Percentiles rank a stretch among this genome's conserved stretches.
Conservation (phyloP, 2,888 invertebrate species). For the Megamerina dolium region DNA sequence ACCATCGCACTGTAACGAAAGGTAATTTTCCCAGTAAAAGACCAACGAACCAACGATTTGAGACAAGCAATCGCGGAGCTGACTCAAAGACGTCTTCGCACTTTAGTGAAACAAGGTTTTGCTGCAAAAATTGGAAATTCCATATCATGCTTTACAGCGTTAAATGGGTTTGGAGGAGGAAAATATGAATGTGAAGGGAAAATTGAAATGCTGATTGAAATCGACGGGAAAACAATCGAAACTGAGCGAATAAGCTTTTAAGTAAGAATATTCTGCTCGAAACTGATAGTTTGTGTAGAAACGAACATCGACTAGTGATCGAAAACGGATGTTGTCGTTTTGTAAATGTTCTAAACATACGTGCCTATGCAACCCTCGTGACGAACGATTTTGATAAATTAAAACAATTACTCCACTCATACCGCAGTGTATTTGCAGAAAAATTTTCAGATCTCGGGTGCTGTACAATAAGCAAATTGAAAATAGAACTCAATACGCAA, state of each 20-base stretch:
- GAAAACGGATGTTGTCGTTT: constrained; percentile 5
- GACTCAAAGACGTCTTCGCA: too few relatives aligned
- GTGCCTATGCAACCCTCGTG: background rate
- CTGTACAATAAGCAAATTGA: constrained; percentile 12
- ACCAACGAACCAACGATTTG: too few relatives aligned
- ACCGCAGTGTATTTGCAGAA: constrained; percentile 1
- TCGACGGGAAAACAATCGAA: constrained; percentile 4
- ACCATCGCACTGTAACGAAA: too few relatives aligned
- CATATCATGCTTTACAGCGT: background rate
- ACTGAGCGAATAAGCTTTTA: constrained; percentile 6
- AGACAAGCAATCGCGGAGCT: too few relatives aligned
- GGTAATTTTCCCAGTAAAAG: too few relatives aligned
- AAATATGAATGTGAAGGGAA: constrained; percentile 8
- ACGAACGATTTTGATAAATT: background rate
- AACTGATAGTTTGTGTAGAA: constrained; percentile 6
- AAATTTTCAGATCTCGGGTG: too few relatives aligned
- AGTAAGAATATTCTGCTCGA: constrained; percentile 6
- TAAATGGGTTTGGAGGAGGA: constrained; percentile 13
- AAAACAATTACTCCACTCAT: background rate
- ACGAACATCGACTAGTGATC: constrained; percentile 8
- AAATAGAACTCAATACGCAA: constrained; percentile 11
- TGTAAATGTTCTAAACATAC: background rate
- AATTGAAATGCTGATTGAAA: constrained; percentile 2
- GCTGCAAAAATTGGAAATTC: background rate
- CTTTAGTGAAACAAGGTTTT: constrained; percentile 9